Evolutionary conservation across 2,113 vertebrate species (phyloP).

Genomic region (Oophaga pumilio): DNA sequence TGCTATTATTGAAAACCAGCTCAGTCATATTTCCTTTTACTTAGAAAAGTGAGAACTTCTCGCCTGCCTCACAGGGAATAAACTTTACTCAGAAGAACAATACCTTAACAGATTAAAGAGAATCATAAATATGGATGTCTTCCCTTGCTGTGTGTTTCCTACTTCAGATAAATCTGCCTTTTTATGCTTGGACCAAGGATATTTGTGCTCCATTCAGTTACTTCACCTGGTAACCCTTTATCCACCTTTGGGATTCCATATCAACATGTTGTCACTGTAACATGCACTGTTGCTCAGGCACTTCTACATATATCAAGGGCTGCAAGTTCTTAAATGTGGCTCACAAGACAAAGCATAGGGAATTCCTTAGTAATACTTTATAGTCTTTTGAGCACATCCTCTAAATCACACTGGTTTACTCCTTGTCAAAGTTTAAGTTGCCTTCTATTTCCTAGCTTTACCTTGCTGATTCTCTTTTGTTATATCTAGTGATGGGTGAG

Average conservation of each 20-base stretch:
- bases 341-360: neutral
- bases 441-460: neutral
- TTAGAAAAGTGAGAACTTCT: conserved; percentile 57
- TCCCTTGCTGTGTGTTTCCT: conserved; percentile 31
- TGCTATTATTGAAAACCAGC: conserved; percentile 56
- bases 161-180: conserved; percentile 46
- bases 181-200: conserved; percentile 41
- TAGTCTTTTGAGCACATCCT: neutral
- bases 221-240: conserved; percentile 44
- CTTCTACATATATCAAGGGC: neutral
- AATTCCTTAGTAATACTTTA: neutral
- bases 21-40: conserved; percentile 58
- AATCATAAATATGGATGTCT: conserved; percentile 56
- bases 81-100: conserved; percentile 57
- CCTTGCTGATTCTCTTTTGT: neutral
- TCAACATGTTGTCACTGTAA: conserved; percentile 26
- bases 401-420: neutral
- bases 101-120: conserved; percentile 57
- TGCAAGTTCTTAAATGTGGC: conserved; percentile 1
- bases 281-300: neutral
- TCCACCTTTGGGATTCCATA: conserved; percentile 20
- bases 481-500: neutral
- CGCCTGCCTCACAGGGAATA: conserved; percentile 54
- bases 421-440: neutral
- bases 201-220: conserved; percentile 14